A percentile compares a stretch with the other conserved stretches of the same genome.
These are phyloP conservation scores for Polylopha cassiicola DNA, from an alignment of 2,888 invertebrate genomes.

Conservation along the genomic window DNA sequence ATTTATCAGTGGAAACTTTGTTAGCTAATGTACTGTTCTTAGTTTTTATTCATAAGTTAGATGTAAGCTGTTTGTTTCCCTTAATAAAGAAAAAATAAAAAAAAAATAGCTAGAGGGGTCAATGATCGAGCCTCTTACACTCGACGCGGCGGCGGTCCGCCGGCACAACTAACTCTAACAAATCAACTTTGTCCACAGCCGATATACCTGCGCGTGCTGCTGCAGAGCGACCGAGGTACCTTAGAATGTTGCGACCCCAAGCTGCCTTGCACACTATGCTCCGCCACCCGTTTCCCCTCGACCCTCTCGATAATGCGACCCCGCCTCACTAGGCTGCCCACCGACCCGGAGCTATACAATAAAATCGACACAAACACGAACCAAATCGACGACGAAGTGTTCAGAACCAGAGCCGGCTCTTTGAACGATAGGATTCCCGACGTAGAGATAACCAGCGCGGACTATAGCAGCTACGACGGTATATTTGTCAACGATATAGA, in stretches of 20 bases:
- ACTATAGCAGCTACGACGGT: constrained; percentile 54
- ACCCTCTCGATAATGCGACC: constrained; percentile 34
- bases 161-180: constrained; percentile 7
- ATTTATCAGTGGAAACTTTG: no score
- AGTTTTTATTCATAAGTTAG: no score
- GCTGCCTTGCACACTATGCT: constrained; percentile 56
- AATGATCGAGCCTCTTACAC: no score
- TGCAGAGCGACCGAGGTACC: constrained; percentile 87
- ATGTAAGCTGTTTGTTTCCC: no score
- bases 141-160: constrained; percentile 24
- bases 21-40: no score
- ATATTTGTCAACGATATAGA: constrained; percentile 77
- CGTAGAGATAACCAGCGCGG: constrained; percentile 73
- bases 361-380: constrained; percentile 30
- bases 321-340: constrained; percentile 39
- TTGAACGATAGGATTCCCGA: constrained; percentile 63
- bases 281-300: constrained; percentile 32
- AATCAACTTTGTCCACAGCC: constrained; percentile 81
- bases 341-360: constrained; percentile 49
- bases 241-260: constrained; percentile 78
- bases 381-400: constrained; percentile 34
- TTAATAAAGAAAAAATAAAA: no score
- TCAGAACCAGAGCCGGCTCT: constrained; percentile 52
- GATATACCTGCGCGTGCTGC: constrained; percentile 84
- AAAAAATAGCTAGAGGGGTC: no score